These are phyloP conservation scores for Pardalotus punctatus DNA, from an alignment of 2,113 vertebrate species.

Conservation along the genomic window DNA sequence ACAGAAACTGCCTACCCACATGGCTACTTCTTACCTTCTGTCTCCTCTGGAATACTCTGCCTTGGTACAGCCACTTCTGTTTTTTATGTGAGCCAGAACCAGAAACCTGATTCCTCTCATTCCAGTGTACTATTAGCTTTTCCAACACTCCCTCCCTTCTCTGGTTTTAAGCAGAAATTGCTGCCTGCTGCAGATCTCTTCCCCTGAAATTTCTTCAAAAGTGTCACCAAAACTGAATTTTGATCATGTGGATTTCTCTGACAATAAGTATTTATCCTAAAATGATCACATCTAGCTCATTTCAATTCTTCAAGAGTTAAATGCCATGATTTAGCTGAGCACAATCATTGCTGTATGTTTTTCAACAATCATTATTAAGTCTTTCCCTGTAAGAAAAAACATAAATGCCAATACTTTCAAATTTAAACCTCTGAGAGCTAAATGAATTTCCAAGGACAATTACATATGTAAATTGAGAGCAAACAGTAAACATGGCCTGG, in stretches of 20 bases:
- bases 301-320: neutral
- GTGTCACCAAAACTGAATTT: neutral
- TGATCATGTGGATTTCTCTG: neutral
- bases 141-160: neutral
- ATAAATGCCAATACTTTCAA: neutral
- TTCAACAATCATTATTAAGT: fast-evolving
- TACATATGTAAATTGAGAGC: neutral
- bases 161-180: neutral
- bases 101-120: neutral
- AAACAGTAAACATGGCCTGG: neutral
- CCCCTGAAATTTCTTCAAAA: neutral
- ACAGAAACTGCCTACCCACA: no score
- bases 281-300: neutral
- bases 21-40: neutral
- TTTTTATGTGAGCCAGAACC: neutral
- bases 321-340: neutral
- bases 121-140: neutral
- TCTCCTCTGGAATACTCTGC: neutral
- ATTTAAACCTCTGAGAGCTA: neutral
- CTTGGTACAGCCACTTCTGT: neutral
- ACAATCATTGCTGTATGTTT: neutral
- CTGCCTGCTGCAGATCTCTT: neutral
- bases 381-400: neutral
- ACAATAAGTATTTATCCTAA: neutral
- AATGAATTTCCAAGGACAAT: neutral